Conservation (phyloP, 2,888 invertebrate genomes). For the Epistrophe eligans region DNA sequence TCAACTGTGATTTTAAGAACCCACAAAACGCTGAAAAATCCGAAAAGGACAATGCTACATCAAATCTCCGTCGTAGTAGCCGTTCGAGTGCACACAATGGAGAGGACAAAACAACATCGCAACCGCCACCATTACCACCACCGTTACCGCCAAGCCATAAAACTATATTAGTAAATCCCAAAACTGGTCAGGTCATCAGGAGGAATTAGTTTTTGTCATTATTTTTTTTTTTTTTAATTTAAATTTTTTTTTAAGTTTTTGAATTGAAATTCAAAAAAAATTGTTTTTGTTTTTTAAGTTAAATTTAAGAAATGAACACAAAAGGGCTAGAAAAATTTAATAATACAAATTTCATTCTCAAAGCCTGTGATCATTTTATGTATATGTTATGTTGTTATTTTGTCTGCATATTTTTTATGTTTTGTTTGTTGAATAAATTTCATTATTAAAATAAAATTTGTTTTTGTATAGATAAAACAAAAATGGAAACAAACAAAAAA, state of each 20-base stretch:
- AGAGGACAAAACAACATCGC: constrained; percentile 60
- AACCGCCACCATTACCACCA: constrained; percentile 65
- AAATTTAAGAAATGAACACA: constrained; percentile 59
- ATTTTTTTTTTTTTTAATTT: constrained; percentile 53
- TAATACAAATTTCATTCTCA: constrained; percentile 32
- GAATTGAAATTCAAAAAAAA: constrained; percentile 1
- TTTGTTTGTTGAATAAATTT: constrained; percentile 52
- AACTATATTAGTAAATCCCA: constrained; percentile 83
- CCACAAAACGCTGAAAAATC: constrained; percentile 33
- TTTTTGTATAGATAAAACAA: constrained; percentile 37
- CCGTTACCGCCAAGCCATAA: constrained; percentile 79
- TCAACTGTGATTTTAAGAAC: constrained; percentile 61
- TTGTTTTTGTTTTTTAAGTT: constrained; percentile 42
- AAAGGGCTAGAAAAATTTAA: constrained; percentile 41
- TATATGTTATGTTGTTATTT: constrained; percentile 61
- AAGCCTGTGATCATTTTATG: constrained; percentile 58
- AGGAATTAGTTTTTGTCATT: constrained; percentile 80
- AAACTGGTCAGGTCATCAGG: constrained; percentile 83
- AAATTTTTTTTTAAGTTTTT: constrained; percentile 23
- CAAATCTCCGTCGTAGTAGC: constrained; percentile 80
- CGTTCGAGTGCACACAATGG: constrained; percentile 77
- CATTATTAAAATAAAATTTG: constrained; percentile 44
- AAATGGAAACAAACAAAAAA: constrained; percentile 58
- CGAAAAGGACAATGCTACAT: constrained; percentile 25
- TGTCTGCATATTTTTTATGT: constrained; percentile 25